Evolutionary conservation across 1,140 invertebrate species (phyloP), one percentile per base, ranked within the genome.

Genomic region (Odontomachus brunneus): DNA sequence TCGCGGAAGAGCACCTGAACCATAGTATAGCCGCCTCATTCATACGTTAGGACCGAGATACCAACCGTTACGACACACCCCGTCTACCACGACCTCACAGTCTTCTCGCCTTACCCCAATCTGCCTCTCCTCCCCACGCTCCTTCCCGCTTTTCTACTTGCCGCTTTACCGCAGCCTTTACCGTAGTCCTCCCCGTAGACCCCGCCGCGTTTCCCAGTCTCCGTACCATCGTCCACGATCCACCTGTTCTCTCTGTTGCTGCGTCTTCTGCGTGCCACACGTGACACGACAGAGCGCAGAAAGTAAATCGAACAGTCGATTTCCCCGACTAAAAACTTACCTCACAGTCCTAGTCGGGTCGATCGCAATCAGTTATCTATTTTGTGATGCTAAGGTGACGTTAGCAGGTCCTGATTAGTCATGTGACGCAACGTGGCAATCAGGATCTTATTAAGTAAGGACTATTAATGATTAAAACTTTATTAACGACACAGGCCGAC

Each of bases 171-270:
- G 75, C 75, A 80, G 24, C 62, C 65, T 80, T 69, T 48, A 65
- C n/a, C 15, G 22, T 67, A 26, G 74, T 57, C 48, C 72, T 69
- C 62, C 73, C 83, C 51, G 59, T 29, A 62, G 2, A 33, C 38
- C 38, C 38, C 29, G 29, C n/a, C n/a, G 29, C 85, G 80, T 82
- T 44, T 67, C 81, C 49, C 59, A 73, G 38, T 69, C 83, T 62
- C 29, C 29, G 29, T 33, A n/a, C 29, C 29, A 84, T 82, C 74
- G 80, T 85, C 87, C 89, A 88, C 89, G 82, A 88, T 85, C 88
- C 90, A 92, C 89, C 91, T 92, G 91, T 91, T 91, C 89, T 85
- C 86, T 83, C 87, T 80, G 38, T n/a, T n/a, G 38, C 38, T 51
- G 29, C 51, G 33, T 71, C 38, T 57, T 80, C 49, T 85, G 83